Conservation (phyloP, 2,797 vertebrate species). For the Tragelaphus eurycerus region DNA sequence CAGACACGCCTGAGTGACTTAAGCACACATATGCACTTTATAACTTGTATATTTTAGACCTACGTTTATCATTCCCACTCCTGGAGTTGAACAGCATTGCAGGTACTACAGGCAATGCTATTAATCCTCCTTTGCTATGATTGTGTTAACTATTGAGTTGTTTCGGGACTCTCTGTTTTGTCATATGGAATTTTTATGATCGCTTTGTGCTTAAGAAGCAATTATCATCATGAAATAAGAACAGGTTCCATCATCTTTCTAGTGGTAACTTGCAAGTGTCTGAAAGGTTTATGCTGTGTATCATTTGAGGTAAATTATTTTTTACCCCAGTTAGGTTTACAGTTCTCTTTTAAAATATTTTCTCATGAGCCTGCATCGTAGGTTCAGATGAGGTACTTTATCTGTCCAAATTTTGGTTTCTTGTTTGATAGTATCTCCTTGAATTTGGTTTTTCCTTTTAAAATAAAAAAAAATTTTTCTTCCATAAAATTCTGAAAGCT, state of each 20-base stretch:
- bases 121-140: background rate
- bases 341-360: conserved; percentile 21
- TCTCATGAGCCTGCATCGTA: background rate
- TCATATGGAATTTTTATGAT: conserved; percentile 47
- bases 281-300: conserved; percentile 4
- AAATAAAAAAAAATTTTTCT: background rate
- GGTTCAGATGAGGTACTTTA: background rate
- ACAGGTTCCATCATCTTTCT: background rate
- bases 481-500: background rate
- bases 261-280: conserved; percentile 11
- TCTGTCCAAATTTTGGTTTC: background rate
- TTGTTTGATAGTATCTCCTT: background rate
- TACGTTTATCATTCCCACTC: background rate
- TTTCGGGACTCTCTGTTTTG: background rate
- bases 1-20: background rate
- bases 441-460: background rate
- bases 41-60: background rate
- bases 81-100: background rate
- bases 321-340: background rate
- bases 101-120: background rate
- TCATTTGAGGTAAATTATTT: conserved; percentile 28
- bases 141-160: background rate
- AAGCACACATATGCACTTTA: background rate
- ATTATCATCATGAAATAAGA: conserved; percentile 32
- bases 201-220: conserved; percentile 37